These are phyloP conservation scores for Atta colombica DNA, from an alignment of 1,140 invertebrate genomes.

Conservation along the genomic window DNA sequence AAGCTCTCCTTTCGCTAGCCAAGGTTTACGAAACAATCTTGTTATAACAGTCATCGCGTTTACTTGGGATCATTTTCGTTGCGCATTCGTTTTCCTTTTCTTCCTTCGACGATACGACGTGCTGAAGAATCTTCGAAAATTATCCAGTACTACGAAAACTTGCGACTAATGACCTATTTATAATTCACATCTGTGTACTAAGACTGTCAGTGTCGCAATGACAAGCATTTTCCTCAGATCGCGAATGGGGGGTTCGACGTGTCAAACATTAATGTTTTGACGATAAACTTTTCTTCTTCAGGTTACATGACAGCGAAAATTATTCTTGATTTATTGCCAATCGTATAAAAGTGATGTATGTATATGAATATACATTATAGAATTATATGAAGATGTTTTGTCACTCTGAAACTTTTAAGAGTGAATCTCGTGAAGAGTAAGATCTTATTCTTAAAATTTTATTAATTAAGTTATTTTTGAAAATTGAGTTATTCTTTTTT, in stretches of 20 bases:
- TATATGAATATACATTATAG: background rate
- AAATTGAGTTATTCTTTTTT: too few species aligned
- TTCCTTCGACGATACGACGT: background rate
- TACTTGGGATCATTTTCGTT: background rate
- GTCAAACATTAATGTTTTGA: background rate
- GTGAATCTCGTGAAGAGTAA: too few species aligned
- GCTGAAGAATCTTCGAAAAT: background rate
- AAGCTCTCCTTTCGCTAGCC: background rate
- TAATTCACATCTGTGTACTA: slow-evolving; percentile 1
- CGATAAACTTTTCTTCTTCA: background rate
- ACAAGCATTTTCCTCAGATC: slow-evolving; percentile 15
- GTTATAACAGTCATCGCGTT: background rate
- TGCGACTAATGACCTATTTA: slow-evolving; percentile 53
- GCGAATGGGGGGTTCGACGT: background rate
- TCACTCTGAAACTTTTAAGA: too few species aligned
- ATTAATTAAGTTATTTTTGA: too few species aligned
- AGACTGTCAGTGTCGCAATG: background rate
- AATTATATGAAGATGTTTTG: background rate
- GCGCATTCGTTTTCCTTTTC: background rate
- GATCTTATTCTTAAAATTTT: too few species aligned
- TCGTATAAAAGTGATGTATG: background rate
- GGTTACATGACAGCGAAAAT: background rate
- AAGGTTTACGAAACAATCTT: background rate
- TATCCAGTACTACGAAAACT: background rate
- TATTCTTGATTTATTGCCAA: background rate